Conservation (phyloP, 2,113 vertebrate species). For the Oreamnos americanus region DNA sequence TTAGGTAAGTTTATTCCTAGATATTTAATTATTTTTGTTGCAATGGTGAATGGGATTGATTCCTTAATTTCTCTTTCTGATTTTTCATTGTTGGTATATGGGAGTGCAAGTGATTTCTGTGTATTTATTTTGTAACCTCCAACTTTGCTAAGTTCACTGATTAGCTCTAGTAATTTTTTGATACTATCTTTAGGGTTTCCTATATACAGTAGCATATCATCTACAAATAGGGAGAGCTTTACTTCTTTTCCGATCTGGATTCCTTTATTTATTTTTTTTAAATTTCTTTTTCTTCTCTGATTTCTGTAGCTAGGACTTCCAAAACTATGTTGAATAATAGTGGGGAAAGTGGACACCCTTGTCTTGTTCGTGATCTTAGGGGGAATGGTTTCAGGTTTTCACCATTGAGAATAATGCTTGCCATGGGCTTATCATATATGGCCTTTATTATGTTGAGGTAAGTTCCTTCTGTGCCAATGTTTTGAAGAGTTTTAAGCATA, state of each 20-base stretch:
- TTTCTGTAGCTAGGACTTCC: background rate
- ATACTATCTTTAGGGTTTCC: background rate
- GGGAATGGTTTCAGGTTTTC: background rate
- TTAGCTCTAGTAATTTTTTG: background rate
- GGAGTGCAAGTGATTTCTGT: background rate
- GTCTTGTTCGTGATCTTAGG: background rate
- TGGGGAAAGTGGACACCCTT: background rate
- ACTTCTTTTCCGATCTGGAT: background rate
- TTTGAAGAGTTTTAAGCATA: background rate
- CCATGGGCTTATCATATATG: background rate
- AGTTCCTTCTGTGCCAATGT: background rate
- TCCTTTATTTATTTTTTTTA: background rate
- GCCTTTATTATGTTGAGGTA: background rate
- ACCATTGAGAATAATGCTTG: background rate
- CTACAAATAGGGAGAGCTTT: background rate
- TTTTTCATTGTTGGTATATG: background rate
- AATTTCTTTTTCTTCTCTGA: background rate
- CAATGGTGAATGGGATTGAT: background rate
- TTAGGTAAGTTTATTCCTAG: background rate
- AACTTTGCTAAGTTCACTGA: background rate
- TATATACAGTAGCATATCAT: background rate
- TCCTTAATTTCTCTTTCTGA: background rate
- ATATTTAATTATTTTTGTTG: background rate
- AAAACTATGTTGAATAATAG: background rate
- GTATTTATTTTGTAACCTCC: background rate